Conservation (phyloP, 2,797 vertebrate genomes). For the Epinephelus malabaricus region DNA sequence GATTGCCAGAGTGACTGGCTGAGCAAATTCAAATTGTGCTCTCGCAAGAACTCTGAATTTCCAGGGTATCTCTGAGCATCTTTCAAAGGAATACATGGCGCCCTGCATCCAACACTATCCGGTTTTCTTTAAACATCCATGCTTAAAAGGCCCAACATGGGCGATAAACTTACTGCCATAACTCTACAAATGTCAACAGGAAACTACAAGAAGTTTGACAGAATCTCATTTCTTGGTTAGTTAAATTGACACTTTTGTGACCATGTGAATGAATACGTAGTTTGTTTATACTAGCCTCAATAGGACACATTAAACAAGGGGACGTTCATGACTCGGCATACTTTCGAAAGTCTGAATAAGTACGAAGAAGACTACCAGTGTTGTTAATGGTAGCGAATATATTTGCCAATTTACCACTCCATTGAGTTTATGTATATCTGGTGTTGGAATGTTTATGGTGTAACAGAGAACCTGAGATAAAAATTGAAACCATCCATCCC, state of each 20-base stretch:
- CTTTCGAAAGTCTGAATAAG: slow-evolving; percentile 12
- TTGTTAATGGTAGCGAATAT: neutral
- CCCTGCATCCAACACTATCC: too few relatives aligned
- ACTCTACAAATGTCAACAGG: neutral
- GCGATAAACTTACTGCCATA: neutral
- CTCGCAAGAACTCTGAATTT: too few relatives aligned
- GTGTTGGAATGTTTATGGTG: slow-evolving; percentile 12
- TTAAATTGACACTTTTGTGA: neutral
- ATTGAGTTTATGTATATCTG: neutral
- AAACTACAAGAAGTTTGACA: neutral
- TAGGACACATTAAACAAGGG: slow-evolving; percentile 1
- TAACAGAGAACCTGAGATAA: slow-evolving; percentile 31
- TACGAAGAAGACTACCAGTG: neutral
- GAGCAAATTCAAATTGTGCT: too few relatives aligned
- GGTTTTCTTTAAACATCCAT: too few relatives aligned
- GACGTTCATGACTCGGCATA: neutral
- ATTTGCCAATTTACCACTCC: neutral
- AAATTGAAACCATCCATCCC: slow-evolving; percentile 38
- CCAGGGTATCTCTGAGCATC: too few relatives aligned
- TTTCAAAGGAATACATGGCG: too few relatives aligned
- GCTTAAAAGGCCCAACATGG: neutral
- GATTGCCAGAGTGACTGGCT: too few relatives aligned
- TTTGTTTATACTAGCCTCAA: neutral
- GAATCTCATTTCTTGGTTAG: neutral
- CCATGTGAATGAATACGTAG: neutral